Base-by-base conservation (phyloP, 1,140 invertebrate species). In the Drosophila subpulchrella region DNA sequence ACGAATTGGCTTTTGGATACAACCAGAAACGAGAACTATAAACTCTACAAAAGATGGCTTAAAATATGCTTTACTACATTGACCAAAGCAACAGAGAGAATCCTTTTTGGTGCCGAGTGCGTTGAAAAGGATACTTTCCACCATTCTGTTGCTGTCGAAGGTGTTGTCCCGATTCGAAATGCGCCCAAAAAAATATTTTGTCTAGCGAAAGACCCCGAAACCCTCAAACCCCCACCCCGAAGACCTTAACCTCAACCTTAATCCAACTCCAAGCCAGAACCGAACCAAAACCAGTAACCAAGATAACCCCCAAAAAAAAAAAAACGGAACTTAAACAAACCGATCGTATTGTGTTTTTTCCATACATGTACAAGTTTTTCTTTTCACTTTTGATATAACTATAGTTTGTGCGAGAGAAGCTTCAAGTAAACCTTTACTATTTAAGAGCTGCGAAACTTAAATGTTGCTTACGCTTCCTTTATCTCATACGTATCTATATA, bases 31-130 rank as follows among this genome's bases (percentile, higher is more conserved):
- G 8, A 56, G 39, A 32, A 55, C 15, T 4, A 67, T 36, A 57
- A 88, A 86, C 84, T 90, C 75, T 90, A 86, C 88, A 86, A 81
- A 91, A 92, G 91, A 92, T 92, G 91, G 91, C 90, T 91, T 92
- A 91, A 92, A 92, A 92, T 92, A 92, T 92, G 91, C 91, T 92
- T 92, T 92, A 92, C 91, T 92, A 92, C 91, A 92, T 92, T 91
- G 74, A 90, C 70, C 68, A 57, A 39, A 76, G 77, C 86, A 90
- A 89, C 79, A 90, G 88, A 90, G 75, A 76, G 76, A 86, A 67
- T 86, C 82, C 82, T 79, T 90, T 91, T 92, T 89, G 88, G 78
- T 42, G 34, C 30, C 60, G 47, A 79, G 66, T 36, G 27, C 56
- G 51, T 51, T 90, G 74, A 91, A 90, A 83, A 79, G 86, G 72